phyloP scores from a whole-genome alignment of 2,797 vertebrate species.

The Silurus lanzhouensis region DNA sequence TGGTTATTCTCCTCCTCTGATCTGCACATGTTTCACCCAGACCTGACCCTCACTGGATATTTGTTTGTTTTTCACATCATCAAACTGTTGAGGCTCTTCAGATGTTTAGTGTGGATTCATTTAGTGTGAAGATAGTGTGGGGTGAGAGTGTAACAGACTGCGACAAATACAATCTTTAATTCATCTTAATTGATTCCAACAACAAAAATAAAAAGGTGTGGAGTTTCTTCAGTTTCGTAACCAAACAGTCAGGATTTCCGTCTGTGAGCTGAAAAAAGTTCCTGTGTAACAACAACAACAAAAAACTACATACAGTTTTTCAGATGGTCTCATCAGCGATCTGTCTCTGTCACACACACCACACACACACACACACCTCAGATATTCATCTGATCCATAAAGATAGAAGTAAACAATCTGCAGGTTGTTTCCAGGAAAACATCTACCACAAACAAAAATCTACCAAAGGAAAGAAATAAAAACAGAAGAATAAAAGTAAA shows the following conservation, averaged over 20 bases:
- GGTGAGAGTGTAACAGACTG: no score
- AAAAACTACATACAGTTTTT: neutral
- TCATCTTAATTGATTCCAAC: no score
- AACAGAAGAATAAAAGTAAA: neutral
- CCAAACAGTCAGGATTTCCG: neutral
- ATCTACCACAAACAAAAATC: neutral
- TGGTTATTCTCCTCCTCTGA: no score
- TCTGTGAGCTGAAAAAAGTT: neutral
- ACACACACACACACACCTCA: neutral
- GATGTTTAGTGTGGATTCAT: no score
- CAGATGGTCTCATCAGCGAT: neutral
- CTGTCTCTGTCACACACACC: neutral
- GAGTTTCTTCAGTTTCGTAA: neutral
- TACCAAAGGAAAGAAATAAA: constrained; percentile 18
- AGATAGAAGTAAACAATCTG: neutral
- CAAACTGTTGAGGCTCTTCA: no score
- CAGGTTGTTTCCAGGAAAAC: neutral
- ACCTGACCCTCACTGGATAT: no score
- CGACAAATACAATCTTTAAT: no score
- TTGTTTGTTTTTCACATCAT: no score
- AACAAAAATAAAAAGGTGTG: neutral
- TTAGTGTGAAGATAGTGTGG: no score
- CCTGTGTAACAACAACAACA: neutral
- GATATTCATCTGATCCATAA: neutral
- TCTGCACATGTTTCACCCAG: no score